These are phyloP conservation scores for Ochlodes sylvanus DNA, from an alignment of 2,888 invertebrate genomes.

Conservation along the genomic window DNA sequence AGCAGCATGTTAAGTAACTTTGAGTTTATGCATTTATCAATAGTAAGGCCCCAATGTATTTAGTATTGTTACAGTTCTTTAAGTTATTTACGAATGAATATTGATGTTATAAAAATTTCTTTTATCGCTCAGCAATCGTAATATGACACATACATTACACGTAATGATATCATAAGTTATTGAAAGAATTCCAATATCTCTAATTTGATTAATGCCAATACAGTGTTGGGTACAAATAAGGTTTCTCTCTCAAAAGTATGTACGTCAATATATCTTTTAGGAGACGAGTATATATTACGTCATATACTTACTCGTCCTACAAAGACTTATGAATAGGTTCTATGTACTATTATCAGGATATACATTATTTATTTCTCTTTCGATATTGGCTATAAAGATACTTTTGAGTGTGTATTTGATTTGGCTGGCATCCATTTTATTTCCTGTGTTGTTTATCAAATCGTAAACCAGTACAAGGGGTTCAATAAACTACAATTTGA, in stretches of 20 bases:
- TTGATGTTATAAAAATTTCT: too few relatives aligned
- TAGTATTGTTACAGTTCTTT: too few relatives aligned
- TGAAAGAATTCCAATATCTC: slow-evolving; percentile 3
- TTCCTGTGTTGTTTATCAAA: neutral
- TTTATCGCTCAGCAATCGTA: neutral
- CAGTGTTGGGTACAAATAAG: neutral
- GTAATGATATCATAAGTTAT: slow-evolving; percentile 5
- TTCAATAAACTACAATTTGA: neutral
- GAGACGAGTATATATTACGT: neutral
- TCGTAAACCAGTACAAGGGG: neutral
- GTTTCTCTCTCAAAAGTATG: neutral
- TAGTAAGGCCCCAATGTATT: too few relatives aligned
- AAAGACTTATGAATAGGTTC: too few relatives aligned
- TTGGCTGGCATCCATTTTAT: slow-evolving; percentile 8
- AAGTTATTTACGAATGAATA: too few relatives aligned
- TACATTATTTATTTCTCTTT: neutral
- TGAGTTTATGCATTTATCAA: too few relatives aligned
- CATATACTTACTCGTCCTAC: too few relatives aligned
- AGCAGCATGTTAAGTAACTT: too few relatives aligned
- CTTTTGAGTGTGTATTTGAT: neutral
- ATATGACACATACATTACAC: neutral
- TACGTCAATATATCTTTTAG: neutral
- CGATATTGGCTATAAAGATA: neutral
- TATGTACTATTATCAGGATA: neutral
- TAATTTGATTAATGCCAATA: slow-evolving; percentile 6